phyloP scores from a whole-genome alignment of 2,797 vertebrate genomes.

The Cetoscarus ocellatus region DNA sequence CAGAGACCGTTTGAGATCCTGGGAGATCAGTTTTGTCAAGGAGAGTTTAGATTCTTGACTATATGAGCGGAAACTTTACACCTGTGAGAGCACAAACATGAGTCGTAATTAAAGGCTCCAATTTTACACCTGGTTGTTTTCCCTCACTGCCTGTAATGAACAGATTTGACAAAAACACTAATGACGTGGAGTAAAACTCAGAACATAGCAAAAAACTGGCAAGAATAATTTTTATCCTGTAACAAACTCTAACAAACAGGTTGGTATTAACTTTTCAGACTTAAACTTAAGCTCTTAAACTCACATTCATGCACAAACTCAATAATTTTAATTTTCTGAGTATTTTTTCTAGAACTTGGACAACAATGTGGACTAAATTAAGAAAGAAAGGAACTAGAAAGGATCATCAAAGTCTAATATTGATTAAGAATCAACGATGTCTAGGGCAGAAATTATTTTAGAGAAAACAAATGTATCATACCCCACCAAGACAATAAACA shows the following conservation, averaged over 20 bases:
- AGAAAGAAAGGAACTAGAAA: no score
- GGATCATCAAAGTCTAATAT: no score
- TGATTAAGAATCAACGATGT: no score
- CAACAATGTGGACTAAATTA: no score
- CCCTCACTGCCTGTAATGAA: slow-evolving; percentile 23
- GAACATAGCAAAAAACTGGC: slow-evolving; percentile 8
- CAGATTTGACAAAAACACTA: slow-evolving; percentile 19
- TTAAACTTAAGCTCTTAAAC: no score
- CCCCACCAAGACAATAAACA: background rate
- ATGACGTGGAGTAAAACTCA: slow-evolving; percentile 16
- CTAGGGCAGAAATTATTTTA: no score
- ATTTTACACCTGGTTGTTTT: slow-evolving; percentile 31
- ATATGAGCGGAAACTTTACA: slow-evolving; percentile 24
- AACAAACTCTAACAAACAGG: background rate
- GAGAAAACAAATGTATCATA: no score
- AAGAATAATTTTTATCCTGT: background rate
- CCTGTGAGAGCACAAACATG: slow-evolving; percentile 24
- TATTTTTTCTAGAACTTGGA: no score
- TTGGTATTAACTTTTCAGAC: slow-evolving; percentile 3
- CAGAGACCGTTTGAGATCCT: background rate
- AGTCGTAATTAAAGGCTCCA: slow-evolving; percentile 20
- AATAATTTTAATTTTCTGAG: no score
- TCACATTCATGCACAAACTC: no score
- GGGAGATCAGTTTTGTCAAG: background rate
- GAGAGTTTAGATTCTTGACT: background rate